Conservation (phyloP, 2,888 invertebrate species). For the Suillia variegata region DNA sequence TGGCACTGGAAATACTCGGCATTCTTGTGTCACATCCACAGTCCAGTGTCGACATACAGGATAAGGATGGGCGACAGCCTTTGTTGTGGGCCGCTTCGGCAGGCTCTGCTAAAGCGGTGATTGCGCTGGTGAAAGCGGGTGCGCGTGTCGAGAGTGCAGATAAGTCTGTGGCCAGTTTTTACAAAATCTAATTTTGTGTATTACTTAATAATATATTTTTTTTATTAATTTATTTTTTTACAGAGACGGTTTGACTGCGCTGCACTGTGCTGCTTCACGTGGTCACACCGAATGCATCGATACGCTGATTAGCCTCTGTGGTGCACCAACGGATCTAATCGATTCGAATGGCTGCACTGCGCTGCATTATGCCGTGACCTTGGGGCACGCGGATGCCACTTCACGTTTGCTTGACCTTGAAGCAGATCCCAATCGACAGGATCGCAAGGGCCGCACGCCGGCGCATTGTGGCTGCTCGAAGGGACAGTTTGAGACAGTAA, state of each 20-base stretch:
- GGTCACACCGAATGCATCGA: conserved; percentile 94
- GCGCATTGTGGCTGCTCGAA: conserved; percentile 96
- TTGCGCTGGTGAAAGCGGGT: conserved; percentile 86
- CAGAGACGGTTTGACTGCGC: conserved; percentile 91
- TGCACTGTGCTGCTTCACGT: conserved; percentile 96
- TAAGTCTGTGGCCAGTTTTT: conserved; percentile 62
- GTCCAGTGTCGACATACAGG: conserved; percentile 82
- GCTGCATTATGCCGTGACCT: conserved; percentile 93
- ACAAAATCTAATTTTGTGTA: too few relatives aligned
- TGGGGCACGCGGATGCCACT: conserved; percentile 94
- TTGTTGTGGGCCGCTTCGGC: conserved; percentile 97
- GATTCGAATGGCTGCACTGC: conserved; percentile 96
- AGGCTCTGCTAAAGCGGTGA: conserved; percentile 89
- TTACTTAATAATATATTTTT: too few relatives aligned
- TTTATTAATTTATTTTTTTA: conserved; percentile 39
- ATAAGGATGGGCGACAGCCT: conserved; percentile 92
- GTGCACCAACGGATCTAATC: conserved; percentile 84
- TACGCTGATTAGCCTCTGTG: conserved; percentile 83
- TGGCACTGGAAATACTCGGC: conserved; percentile 69
- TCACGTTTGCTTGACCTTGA: conserved; percentile 85
- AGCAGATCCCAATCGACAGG: conserved; percentile 90
- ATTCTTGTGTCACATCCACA: conserved; percentile 80
- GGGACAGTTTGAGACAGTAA: conserved; percentile 88
- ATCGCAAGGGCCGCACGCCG: conserved; percentile 88
- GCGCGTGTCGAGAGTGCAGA: conserved; percentile 82